Percentiles rank a stretch among this genome's conserved stretches.
These are phyloP conservation scores for Lasioglossum zephyrum DNA, from an alignment of 2,888 invertebrate species.

Conservation along the genomic window DNA sequence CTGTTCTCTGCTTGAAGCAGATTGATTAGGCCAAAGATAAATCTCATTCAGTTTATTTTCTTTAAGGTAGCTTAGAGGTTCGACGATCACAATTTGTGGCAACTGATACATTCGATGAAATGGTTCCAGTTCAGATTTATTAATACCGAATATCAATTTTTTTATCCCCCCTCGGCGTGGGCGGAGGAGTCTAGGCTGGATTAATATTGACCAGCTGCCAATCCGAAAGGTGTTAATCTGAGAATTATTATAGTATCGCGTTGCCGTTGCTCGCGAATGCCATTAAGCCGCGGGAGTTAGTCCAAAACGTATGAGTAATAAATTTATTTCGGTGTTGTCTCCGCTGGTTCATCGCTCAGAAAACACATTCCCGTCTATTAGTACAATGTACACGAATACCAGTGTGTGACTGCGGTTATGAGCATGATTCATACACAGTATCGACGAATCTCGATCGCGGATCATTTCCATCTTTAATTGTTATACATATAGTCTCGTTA, in stretches of 20 bases:
- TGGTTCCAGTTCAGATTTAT: not conserved
- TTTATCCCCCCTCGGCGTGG: not conserved
- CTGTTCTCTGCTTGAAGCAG: not conserved
- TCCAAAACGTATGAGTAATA: conserved; percentile 61
- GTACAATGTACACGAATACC: conserved; percentile 50
- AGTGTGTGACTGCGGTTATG: not conserved
- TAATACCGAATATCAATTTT: not conserved
- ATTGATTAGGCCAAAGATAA: not conserved
- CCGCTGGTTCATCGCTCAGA: conserved; percentile 63
- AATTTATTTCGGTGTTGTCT: conserved; percentile 60
- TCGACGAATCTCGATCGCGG: conserved; percentile 26
- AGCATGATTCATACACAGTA: conserved; percentile 26
- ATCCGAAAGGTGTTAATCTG: conserved; percentile 40
- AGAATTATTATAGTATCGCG: conserved; percentile 56
- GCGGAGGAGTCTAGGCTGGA: not conserved
- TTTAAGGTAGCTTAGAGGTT: not conserved
- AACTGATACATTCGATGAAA: not conserved
- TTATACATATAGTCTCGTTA: no score
- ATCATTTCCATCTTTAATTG: not conserved
- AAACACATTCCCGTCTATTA: conserved; percentile 48
- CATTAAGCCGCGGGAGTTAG: conserved; percentile 51
- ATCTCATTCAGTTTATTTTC: not conserved
- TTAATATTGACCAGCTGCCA: conserved; percentile 9
- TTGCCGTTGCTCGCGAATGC: conserved; percentile 44
- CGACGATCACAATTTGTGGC: not conserved